Evolutionary conservation across 2,113 vertebrate species (phyloP).

Genomic region (Colinus virginianus): DNA sequence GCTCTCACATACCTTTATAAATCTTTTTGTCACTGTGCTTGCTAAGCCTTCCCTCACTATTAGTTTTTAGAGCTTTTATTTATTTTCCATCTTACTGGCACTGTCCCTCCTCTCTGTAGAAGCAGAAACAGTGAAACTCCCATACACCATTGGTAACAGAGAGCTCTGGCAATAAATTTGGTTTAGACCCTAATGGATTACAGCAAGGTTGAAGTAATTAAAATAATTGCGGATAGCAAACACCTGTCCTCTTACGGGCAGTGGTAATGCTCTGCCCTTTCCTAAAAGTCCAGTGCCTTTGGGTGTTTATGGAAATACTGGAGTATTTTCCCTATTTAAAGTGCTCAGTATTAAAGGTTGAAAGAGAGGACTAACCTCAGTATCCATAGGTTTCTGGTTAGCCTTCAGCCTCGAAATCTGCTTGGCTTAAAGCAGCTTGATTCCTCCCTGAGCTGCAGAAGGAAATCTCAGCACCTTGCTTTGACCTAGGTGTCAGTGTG

Average conservation of each 20-base stretch:
- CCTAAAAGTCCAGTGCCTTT: neutral
- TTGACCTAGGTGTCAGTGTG: neutral
- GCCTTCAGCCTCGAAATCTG: neutral
- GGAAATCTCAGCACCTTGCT: neutral
- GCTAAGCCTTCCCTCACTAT: neutral
- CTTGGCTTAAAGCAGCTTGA: neutral
- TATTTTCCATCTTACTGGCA: neutral
- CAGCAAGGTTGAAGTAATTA: neutral
- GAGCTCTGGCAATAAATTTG: neutral
- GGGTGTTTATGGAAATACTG: neutral
- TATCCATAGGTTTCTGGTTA: neutral
- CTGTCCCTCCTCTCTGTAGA: neutral
- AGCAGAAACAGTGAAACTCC: neutral
- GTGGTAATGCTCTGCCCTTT: neutral
- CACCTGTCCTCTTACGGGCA: slow-evolving; percentile 26
- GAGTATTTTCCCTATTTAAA: neutral
- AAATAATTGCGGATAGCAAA: neutral
- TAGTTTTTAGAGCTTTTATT: neutral
- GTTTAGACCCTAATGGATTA: neutral
- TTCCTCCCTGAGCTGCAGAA: neutral
- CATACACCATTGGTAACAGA: neutral
- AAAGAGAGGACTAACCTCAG: neutral
- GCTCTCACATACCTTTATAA: neutral
- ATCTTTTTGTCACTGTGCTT: neutral
- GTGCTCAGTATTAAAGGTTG: neutral